These are phyloP conservation scores for Toxotes chatareus DNA, from an alignment of 2,113 vertebrate species.

Conservation along the genomic window DNA sequence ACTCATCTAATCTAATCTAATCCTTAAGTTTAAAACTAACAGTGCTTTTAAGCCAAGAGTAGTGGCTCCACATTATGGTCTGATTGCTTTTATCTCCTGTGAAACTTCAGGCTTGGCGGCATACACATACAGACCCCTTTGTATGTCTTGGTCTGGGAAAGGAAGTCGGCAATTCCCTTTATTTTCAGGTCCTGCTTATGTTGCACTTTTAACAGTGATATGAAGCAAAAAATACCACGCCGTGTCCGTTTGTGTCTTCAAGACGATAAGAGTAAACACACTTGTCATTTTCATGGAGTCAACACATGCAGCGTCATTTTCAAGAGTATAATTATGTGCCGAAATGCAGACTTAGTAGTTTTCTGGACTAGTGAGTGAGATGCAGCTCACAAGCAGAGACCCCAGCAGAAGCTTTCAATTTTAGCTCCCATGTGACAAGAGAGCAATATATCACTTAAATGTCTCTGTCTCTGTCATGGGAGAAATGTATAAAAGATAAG, in stretches of 20 bases:
- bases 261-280: conserved; percentile 4
- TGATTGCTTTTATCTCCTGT: conserved; percentile 43
- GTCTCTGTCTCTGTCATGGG: background rate
- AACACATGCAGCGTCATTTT: background rate
- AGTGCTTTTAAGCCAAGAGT: conserved; percentile 13
- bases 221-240: conserved; percentile 1
- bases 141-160: conserved; percentile 29
- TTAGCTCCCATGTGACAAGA: background rate
- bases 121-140: conserved; percentile 34
- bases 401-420: conserved; percentile 23
- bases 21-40: conserved; percentile 34
- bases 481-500: background rate
- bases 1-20: conserved; percentile 42
- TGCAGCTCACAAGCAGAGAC: conserved; percentile 10
- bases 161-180: conserved; percentile 35
- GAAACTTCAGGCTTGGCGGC: conserved; percentile 25
- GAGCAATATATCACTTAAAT: background rate
- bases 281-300: conserved; percentile 2
- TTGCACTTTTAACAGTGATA: conserved; percentile 22
- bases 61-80: conserved; percentile 24
- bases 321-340: conserved; percentile 5
- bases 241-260: background rate
- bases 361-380: conserved; percentile 27
- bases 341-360: conserved; percentile 35
- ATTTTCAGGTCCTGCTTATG: conserved; percentile 19